Percentiles rank a stretch among this genome's conserved stretches.
phyloP scores from a whole-genome alignment of 1,140 invertebrate genomes.

The Hesperophylax magnus region DNA sequence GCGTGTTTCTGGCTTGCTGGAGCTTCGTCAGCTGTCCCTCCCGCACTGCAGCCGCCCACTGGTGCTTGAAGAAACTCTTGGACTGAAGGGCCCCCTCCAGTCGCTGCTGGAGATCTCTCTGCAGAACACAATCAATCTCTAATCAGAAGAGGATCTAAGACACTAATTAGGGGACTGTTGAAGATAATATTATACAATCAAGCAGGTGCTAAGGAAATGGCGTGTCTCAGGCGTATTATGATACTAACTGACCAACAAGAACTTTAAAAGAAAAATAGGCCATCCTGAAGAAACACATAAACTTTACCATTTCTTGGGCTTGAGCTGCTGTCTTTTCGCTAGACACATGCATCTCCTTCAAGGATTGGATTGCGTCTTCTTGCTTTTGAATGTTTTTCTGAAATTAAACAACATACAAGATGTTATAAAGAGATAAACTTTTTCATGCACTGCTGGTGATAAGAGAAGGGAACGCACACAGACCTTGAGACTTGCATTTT shows the following conservation, averaged over 20 bases:
- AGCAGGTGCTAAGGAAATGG: background rate
- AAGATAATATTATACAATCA: no score
- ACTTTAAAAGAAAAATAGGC: no score
- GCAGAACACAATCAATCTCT: background rate
- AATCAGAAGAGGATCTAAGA: background rate
- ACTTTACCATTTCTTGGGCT: slow-evolving; percentile 59
- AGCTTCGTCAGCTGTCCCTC: slow-evolving; percentile 67
- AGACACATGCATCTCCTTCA: slow-evolving; percentile 47
- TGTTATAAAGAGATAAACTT: no score
- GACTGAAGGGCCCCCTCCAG: slow-evolving; percentile 68
- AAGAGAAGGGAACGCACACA: background rate
- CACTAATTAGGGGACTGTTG: background rate
- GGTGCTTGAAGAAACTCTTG: slow-evolving; percentile 74
- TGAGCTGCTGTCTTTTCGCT: background rate
- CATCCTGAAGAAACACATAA: background rate
- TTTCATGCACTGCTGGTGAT: no score
- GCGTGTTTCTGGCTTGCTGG: background rate
- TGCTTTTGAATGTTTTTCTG: slow-evolving; percentile 18
- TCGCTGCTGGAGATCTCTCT: slow-evolving; percentile 73
- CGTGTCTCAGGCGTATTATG: background rate
- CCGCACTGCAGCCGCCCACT: slow-evolving; percentile 71
- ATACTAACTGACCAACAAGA: no score
- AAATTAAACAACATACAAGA: background rate
- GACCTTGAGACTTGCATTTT: slow-evolving; percentile 44
- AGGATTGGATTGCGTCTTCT: slow-evolving; percentile 57